Conservation (phyloP, 1,140 invertebrate species). For the Trichonephila clavipes region DNA sequence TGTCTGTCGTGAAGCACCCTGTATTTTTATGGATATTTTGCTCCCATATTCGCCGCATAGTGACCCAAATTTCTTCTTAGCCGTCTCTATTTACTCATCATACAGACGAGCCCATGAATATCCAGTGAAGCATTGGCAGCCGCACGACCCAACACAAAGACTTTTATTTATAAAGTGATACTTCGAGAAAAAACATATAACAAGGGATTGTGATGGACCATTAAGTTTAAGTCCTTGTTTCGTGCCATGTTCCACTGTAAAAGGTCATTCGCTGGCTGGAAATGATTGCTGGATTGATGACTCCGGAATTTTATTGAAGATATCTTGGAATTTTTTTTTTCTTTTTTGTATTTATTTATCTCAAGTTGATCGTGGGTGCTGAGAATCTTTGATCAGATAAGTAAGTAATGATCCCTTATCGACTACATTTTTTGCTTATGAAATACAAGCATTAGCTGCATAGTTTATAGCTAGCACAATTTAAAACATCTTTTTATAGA, state of each 20-base stretch:
- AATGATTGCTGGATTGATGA: background rate
- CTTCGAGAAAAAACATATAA: background rate
- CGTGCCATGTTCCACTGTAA: background rate
- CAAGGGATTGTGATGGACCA: background rate
- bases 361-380: too few relatives aligned
- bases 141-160: background rate
- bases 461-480: too few relatives aligned
- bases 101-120: background rate
- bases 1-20: slow-evolving; percentile 12
- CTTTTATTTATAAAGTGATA: background rate
- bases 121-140: background rate
- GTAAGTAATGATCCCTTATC: too few relatives aligned
- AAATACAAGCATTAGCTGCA: too few relatives aligned
- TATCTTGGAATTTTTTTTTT: background rate
- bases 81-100: background rate
- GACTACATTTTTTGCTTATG: too few relatives aligned
- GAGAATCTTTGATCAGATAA: too few relatives aligned
- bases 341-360: too few relatives aligned
- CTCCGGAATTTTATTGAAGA: background rate
- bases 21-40: slow-evolving; percentile 13
- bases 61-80: slow-evolving; percentile 2
- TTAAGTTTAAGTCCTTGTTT: background rate
- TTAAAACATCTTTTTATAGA: too few relatives aligned
- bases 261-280: background rate
- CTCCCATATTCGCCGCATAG: background rate